Base-by-base conservation (phyloP, 2,888 invertebrate genomes). In the Tenthredo livida region DNA sequence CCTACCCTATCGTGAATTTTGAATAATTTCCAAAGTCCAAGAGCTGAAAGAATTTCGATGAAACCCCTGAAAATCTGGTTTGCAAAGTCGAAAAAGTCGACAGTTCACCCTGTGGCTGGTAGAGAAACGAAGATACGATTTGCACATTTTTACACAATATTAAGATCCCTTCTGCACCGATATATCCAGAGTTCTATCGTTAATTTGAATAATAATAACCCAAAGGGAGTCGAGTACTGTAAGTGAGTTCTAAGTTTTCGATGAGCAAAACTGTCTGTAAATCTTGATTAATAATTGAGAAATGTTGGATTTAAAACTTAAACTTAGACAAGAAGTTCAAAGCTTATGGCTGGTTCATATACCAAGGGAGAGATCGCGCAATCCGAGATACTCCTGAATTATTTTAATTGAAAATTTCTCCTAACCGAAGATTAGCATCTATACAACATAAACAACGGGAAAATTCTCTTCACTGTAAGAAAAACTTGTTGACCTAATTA, bases 391-490 rank as follows among this genome's bases (percentile, higher is more conserved):
- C 33, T 67, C 33, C 67, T 67, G 29, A 67, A 33, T 67, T 67
- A 67, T 67, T 67, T 33, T 67, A 67, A 67, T 67, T 67, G 67
- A 67, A 67, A 67, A 33, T 33, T 67, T 67, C 67, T 33, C 17
- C 17, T 33, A 17, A 67, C 29, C 33, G 10, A 67, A 33, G 33
- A 67, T 67, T 67, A 67, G 33, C 67, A 67, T 67, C 67, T 67
- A 33, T 17, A 67, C 67, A 67, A 67, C 17, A 67, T 67, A 67
- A 67, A 67, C 67, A 67, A 29, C 10, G 67, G 17, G 33, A 33
- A 67, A 61, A 54, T 54, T 61, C 25, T 33, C 67, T 67, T 67
- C 33, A 15, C 67, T 1, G 1, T 2, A 25, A 67, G 4, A 17
- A 67, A 67, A 67, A 67, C 29, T 67, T 67, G 15, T 61, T 61